Evolutionary conservation across 1,140 invertebrate genomes (phyloP).

Genomic region (Nixonia krombeini): DNA sequence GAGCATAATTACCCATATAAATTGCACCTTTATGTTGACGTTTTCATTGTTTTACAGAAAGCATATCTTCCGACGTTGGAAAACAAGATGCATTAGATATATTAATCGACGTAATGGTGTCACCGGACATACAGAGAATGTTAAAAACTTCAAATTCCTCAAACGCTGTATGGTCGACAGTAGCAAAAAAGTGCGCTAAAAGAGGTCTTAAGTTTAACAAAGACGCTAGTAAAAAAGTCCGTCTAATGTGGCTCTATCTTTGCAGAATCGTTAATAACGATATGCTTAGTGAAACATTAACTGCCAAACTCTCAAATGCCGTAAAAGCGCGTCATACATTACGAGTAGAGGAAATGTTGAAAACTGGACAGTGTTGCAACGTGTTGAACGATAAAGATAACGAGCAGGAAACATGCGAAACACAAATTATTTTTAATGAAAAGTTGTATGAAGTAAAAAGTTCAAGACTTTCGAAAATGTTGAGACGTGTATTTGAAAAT

Average conservation of each 20-base stretch:
- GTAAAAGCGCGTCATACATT: constrained; percentile 33
- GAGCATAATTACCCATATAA: no score
- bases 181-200: constrained; percentile 40
- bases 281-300: constrained; percentile 42
- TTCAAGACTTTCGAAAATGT: constrained; percentile 26
- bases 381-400: constrained; percentile 42
- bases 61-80: constrained; percentile 41
- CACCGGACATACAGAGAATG: constrained; percentile 41
- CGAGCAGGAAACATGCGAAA: constrained; percentile 36
- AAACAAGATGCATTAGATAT: constrained; percentile 43
- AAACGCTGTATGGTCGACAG: constrained; percentile 40
- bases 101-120: constrained; percentile 43
- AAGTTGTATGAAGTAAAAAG: constrained; percentile 28
- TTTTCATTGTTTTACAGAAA: constrained; percentile 43
- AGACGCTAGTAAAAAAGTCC: constrained; percentile 32
- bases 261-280: constrained; percentile 43
- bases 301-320: constrained; percentile 26
- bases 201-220: constrained; percentile 29
- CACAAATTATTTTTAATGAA: constrained; percentile 31
- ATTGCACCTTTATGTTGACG: no score
- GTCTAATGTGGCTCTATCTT: constrained; percentile 40
- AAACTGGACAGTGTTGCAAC: constrained; percentile 42
- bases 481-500: constrained; percentile 33
- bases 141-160: constrained; percentile 43
- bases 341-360: constrained; percentile 42